A percentile compares a stretch with the other conserved stretches of the same genome.
phyloP scores from a whole-genome alignment of 2,113 vertebrate genomes.

The Corvus moneduloides region DNA sequence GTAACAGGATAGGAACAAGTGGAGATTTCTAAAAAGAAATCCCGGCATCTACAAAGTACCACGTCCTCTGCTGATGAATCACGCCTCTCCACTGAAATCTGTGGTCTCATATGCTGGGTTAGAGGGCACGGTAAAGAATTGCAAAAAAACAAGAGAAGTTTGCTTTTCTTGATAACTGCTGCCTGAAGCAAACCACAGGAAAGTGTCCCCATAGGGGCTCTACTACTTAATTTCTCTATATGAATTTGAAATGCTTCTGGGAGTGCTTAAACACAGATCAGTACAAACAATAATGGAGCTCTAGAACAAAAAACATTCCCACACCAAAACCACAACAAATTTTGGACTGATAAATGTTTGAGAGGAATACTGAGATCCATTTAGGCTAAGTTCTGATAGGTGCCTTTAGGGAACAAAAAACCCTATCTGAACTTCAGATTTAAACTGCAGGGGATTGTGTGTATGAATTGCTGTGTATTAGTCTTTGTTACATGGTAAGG shows the following conservation, averaged over 20 bases:
- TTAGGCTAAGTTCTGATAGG: constrained; percentile 3
- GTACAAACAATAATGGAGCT: constrained; percentile 26
- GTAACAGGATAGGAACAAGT: background rate
- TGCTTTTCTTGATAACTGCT: constrained; percentile 45
- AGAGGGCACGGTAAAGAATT: background rate
- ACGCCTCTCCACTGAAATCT: background rate
- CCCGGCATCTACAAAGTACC: background rate
- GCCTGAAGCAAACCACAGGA: constrained; percentile 54
- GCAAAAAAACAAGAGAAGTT: constrained; percentile 54
- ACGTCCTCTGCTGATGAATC: background rate
- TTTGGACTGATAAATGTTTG: background rate
- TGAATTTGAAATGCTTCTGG: constrained; percentile 54
- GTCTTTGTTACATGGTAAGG: constrained; percentile 45
- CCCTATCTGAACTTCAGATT: background rate
- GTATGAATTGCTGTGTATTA: constrained; percentile 57
- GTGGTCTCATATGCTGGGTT: background rate
- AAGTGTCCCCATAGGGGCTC: constrained; percentile 42
- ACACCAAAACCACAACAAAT: background rate
- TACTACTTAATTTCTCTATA: constrained; percentile 38
- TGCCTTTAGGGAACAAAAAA: background rate
- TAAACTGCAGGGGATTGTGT: constrained; percentile 41
- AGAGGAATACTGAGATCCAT: background rate
- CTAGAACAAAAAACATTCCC: background rate
- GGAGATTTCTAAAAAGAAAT: background rate
- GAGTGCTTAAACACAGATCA: constrained; percentile 43